Evolutionary conservation across 2,113 vertebrate genomes (phyloP).

Genomic region (Pterocles burchelli): DNA sequence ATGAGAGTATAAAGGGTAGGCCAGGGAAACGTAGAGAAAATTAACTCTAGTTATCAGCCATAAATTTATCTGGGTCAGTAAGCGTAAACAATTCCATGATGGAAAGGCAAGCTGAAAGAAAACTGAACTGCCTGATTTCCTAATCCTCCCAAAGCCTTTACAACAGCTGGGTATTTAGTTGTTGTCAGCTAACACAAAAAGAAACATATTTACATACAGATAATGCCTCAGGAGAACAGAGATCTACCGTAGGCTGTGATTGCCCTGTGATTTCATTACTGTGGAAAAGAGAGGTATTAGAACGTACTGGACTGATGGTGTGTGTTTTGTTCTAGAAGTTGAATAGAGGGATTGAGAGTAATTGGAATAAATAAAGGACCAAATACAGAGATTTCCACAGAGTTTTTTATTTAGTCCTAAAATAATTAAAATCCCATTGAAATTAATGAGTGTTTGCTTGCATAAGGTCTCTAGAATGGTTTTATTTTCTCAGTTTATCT

Average conservation of each 20-base stretch:
- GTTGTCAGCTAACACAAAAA: slow-evolving; percentile 13
- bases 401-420: not conserved
- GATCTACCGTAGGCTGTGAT: not conserved
- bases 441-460: not conserved
- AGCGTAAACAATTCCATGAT: not conserved
- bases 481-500: not conserved
- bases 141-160: slow-evolving; percentile 30
- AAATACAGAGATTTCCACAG: not conserved
- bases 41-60: slow-evolving; percentile 24
- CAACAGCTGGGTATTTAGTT: slow-evolving; percentile 26
- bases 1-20: not conserved
- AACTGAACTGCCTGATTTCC: slow-evolving; percentile 3
- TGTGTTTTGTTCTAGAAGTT: not conserved
- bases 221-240: not conserved
- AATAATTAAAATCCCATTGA: not conserved
- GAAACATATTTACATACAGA: slow-evolving; percentile 38
- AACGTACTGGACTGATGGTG: not conserved
- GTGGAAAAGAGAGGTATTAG: not conserved
- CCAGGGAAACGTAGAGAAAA: slow-evolving; percentile 29
- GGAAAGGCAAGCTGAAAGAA: not conserved
- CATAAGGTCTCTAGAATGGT: not conserved
- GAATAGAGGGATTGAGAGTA: not conserved
- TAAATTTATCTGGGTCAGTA: slow-evolving; percentile 20
- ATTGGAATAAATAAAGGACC: not conserved
- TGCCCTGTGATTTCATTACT: not conserved